Evolutionary conservation across 2,113 vertebrate species (phyloP).

Genomic region (Orcinus orca): DNA sequence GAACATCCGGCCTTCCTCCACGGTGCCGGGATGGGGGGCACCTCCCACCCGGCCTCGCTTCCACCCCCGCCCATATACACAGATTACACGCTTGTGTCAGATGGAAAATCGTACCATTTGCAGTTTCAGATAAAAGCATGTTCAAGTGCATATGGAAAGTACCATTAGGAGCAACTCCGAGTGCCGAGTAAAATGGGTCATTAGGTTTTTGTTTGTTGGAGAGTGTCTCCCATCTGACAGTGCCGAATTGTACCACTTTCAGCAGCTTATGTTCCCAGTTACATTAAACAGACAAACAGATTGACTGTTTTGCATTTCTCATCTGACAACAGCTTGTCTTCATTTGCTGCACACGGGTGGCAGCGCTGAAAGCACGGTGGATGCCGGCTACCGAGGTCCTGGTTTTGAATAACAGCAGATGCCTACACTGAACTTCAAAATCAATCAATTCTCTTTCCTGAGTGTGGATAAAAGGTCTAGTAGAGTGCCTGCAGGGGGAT

Average conservation of each 20-base stretch:
- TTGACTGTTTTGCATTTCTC: slow-evolving; percentile 95
- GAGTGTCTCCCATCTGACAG: slow-evolving; percentile 96
- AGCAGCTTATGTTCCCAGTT: slow-evolving; percentile 94
- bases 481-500: slow-evolving; percentile 83
- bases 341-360: slow-evolving; percentile 89
- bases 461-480: slow-evolving; percentile 86
- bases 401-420: slow-evolving; percentile 92
- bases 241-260: slow-evolving; percentile 89
- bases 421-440: slow-evolving; percentile 89
- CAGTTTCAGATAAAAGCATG: slow-evolving; percentile 91
- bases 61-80: slow-evolving; percentile 31
- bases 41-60: neutral
- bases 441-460: slow-evolving; percentile 90
- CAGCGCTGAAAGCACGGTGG: slow-evolving; percentile 82
- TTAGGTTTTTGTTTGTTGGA: slow-evolving; percentile 98
- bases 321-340: slow-evolving; percentile 93
- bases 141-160: slow-evolving; percentile 94
- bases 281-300: slow-evolving; percentile 98
- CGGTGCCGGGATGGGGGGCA: slow-evolving; percentile 63
- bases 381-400: slow-evolving; percentile 84
- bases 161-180: slow-evolving; percentile 93
- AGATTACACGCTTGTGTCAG: slow-evolving; percentile 88
- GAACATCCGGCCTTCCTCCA: slow-evolving; percentile 83
- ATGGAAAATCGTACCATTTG: slow-evolving; percentile 90
- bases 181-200: slow-evolving; percentile 97